phyloP scores from a whole-genome alignment of 1,140 invertebrate genomes.

The Drosophila carrolli region DNA sequence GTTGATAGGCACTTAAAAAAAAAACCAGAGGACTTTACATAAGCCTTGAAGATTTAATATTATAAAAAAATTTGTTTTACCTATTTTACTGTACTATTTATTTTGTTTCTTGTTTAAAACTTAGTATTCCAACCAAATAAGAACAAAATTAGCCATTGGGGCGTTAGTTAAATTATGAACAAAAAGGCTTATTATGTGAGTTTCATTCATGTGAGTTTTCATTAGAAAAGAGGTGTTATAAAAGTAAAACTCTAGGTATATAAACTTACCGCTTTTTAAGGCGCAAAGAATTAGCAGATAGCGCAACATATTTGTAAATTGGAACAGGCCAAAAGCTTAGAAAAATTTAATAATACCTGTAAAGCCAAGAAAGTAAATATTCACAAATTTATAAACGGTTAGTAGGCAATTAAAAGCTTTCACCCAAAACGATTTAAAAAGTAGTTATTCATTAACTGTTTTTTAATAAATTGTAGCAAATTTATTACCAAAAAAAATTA shows the following conservation, averaged over 20 bases:
- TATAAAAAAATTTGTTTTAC: too few relatives aligned
- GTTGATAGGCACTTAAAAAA: too few relatives aligned
- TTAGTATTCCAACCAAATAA: neutral
- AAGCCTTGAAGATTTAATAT: too few relatives aligned
- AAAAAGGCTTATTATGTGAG: too few relatives aligned
- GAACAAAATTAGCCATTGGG: too few relatives aligned
- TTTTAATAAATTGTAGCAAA: neutral
- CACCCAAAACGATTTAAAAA: neutral
- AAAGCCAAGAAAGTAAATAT: constrained; percentile 7
- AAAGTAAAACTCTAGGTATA: neutral
- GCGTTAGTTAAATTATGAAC: too few relatives aligned
- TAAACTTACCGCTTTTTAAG: constrained; percentile 42
- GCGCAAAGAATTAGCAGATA: constrained; percentile 46
- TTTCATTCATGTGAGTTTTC: too few relatives aligned
- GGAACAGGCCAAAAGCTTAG: constrained; percentile 35
- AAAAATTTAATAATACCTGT: constrained; percentile 31
- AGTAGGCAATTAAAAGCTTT: constrained; percentile 6
- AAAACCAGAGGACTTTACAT: too few relatives aligned
- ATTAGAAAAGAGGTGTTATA: too few relatives aligned
- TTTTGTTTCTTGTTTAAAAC: neutral
- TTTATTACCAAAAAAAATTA: neutral
- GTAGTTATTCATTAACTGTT: neutral
- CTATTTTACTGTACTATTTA: neutral
- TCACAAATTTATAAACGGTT: neutral
- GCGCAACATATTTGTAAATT: constrained; percentile 37